Percentiles rank a stretch among this genome's conserved stretches.
Evolutionary conservation across 1,140 invertebrate species (phyloP).

Genomic region (Ylistrum balloti): DNA sequence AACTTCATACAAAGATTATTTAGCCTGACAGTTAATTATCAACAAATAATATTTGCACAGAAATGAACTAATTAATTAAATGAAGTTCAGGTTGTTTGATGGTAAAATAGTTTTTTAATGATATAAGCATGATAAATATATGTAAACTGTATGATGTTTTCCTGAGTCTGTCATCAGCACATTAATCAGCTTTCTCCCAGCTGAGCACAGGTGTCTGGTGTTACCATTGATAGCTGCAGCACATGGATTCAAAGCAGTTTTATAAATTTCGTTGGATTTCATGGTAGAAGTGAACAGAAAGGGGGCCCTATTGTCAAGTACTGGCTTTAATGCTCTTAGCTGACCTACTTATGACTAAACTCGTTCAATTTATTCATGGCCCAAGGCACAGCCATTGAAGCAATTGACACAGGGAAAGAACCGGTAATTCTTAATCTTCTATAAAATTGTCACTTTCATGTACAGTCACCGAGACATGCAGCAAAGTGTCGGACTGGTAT

Average conservation of each 20-base stretch:
- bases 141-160: not conserved
- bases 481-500: not conserved
- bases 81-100: not conserved
- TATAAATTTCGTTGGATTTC: too few relatives aligned
- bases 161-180: not conserved
- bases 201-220: not conserved
- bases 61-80: not conserved
- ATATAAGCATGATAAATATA: not conserved
- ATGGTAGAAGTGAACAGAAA: not conserved
- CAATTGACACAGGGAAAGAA: conserved; percentile 7
- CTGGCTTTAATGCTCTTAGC: not conserved
- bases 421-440: conserved; percentile 7
- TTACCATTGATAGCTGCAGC: not conserved
- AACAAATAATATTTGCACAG: not conserved
- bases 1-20: too few relatives aligned
- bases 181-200: not conserved
- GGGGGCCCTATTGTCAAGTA: not conserved
- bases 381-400: not conserved
- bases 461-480: not conserved
- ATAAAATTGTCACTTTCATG: not conserved
- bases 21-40: not conserved
- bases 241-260: not conserved
- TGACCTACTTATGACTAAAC: not conserved
- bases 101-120: not conserved
- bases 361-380: conserved; percentile 39